Base-by-base conservation (phyloP, 1,140 invertebrate genomes). In the Caenorhabditis brenneri region DNA sequence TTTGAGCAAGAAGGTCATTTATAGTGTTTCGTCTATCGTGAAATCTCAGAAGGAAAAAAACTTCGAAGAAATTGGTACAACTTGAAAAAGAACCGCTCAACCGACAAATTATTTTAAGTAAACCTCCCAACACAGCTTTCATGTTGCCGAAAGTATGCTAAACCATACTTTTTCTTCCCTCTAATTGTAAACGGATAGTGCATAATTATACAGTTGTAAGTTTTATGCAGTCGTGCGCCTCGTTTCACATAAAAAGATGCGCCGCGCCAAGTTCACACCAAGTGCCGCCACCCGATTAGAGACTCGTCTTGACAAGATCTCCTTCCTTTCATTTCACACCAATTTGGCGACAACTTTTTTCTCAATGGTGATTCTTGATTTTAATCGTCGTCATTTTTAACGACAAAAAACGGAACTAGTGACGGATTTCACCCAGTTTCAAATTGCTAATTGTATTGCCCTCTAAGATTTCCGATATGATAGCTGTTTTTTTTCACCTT, bases 261-360 rank as follows among this genome's bases (percentile, higher is more conserved):
- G 65, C 65, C 65, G 65, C 65, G 65, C 65, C 65, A 74, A 74
- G 65, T 74, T 74, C 65, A 42, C 65, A 74, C 65, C 65, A 74
- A 74, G 10, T 24, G 65, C 65, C 65, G 65, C 65, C 65, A 74
- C 65, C 65, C 65, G 65, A 74, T 74, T 74, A 74, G 65, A 74
- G 65, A 74, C 65, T 74, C 4, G 65, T 74, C 65, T 74, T 74
- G 65, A 74, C 65, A 74, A 74, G 65, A 74, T 74, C 65, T 74
- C 36, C n/a, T 74, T 24, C 36, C 36, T 74, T 74, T 74, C 65
- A 74, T 74, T 74, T 74, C 36, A 74, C 65, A 46, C 65, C 65
- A 74, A 65, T 7, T 42, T 74, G 65, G 65, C 65, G 36, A 46
- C 65, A 74, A 22, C 65, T 74, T 74, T 42, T 74, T 74, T 65